Base-by-base conservation (phyloP, 2,888 invertebrate genomes). In the Euzetes globulus region DNA sequence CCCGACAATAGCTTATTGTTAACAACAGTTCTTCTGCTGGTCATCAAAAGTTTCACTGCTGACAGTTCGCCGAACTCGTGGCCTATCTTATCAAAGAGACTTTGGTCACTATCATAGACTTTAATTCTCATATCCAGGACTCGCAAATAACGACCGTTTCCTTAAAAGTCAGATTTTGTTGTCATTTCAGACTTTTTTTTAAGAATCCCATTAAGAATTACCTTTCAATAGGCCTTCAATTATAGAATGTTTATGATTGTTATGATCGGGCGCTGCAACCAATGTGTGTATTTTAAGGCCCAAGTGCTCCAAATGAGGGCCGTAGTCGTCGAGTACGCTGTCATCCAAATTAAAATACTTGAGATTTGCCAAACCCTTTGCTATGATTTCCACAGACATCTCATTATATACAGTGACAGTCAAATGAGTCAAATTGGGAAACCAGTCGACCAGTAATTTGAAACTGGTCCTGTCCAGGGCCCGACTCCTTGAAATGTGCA, bases 301-400 rank as follows among this genome's bases (percentile, higher is more conserved):
- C 11, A 74, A 50, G 22, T 50, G 52, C 9, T 27, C 11, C 55
- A 74, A 29, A 47, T 55, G 19, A 22, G 29, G 55, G 15, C 52
- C 71, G 33, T 71, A 74, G n/a, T 71, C 17, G 13, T 74, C 58
- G 17, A 74, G 71, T 29, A 45, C 25, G 25, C 71, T 71, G 13
- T 74, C 71, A 45, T 55, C 74, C 33, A 74, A 29, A 55, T 71
- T 71, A 29, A 74, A 47, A 72, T 74, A 74, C 19, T 74, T 71
- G 15, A 74, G 47, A 47, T 74, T 71, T 25, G 60, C 33, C 37
- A 74, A 60, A 37, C 71, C 71, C n/a, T 50, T 27, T n/a, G 55
- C 37, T 29, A 74, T 58, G 5, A 47, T 58, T 13, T 29, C 55
- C 2, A 74, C 37, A 9, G 71, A 65, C 15, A 17, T 55, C 29